A percentile compares a stretch with the other conserved stretches of the same genome.
These are phyloP conservation scores for Procavia capensis DNA, from an alignment of 2,113 vertebrate species.

Conservation along the genomic window DNA sequence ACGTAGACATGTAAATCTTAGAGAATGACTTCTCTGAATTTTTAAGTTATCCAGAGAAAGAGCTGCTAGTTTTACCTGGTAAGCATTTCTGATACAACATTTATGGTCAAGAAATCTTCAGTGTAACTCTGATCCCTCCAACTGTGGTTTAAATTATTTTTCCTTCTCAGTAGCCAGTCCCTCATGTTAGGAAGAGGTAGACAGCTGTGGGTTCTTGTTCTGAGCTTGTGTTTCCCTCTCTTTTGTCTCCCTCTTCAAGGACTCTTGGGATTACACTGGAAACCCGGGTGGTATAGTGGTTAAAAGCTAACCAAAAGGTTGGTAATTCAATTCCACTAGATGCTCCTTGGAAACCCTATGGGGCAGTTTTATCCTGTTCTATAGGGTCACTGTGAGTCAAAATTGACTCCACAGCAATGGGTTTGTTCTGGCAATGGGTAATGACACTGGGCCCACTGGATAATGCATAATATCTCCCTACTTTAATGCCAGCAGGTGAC, in stretches of 20 bases:
- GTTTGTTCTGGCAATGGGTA: too few species aligned
- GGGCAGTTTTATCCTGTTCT: too few species aligned
- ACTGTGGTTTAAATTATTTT: neutral
- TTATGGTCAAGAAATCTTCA: neutral
- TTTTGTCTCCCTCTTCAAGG: neutral
- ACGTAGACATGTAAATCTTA: neutral
- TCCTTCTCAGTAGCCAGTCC: neutral
- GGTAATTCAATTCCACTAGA: too few species aligned
- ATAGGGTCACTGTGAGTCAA: too few species aligned
- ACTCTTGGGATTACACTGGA: neutral
- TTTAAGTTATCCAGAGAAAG: neutral
- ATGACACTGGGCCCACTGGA: neutral
- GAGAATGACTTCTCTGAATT: neutral
- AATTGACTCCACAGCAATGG: too few species aligned
- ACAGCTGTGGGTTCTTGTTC: neutral
- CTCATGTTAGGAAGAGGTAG: neutral
- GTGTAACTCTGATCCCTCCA: neutral
- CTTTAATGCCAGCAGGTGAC: neutral
- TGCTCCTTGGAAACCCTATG: too few species aligned
- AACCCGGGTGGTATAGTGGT: too few species aligned
- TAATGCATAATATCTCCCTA: neutral
- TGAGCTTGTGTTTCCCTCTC: neutral
- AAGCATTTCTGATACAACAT: neutral
- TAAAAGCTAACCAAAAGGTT: too few species aligned
- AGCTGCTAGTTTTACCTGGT: neutral